Conservation (phyloP, 2,888 invertebrate species). For the Perdita meconis region DNA sequence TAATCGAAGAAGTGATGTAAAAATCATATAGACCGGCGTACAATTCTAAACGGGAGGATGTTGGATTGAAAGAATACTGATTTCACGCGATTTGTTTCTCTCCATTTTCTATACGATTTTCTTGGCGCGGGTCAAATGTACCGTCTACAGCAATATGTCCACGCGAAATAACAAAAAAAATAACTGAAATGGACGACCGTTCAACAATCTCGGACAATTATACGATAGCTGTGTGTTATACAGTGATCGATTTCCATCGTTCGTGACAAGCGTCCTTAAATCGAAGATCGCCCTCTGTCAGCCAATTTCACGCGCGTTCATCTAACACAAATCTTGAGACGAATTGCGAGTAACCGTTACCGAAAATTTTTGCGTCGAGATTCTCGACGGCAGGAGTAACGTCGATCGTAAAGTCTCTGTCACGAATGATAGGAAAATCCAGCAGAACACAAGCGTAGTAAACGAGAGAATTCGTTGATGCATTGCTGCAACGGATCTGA, state of each 20-base stretch:
- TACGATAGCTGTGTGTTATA: conserved; percentile 49
- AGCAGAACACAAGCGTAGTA: conserved; percentile 26
- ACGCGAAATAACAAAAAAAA: conserved; percentile 9
- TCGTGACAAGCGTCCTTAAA: conserved; percentile 40
- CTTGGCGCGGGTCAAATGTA: conserved; percentile 53
- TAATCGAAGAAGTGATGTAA: conserved; percentile 65
- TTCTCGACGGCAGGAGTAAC: not conserved
- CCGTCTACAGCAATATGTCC: conserved; percentile 37
- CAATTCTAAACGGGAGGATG: conserved; percentile 60
- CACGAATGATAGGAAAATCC: conserved; percentile 41
- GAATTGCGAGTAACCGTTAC: not conserved
- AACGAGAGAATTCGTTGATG: conserved; percentile 48
- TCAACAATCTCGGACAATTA: conserved; percentile 52
- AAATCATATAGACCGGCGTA: conserved; percentile 67
- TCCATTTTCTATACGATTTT: conserved; percentile 34
- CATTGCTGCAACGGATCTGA: conserved; percentile 36
- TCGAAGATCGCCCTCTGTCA: not conserved
- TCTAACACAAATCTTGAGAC: too few species aligned
- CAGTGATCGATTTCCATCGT: conserved; percentile 50
- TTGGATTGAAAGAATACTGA: conserved; percentile 68
- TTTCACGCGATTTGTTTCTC: conserved; percentile 29
- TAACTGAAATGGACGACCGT: conserved; percentile 34
- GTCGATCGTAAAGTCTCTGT: conserved; percentile 15
- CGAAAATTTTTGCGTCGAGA: not conserved
- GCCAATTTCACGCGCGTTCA: too few species aligned